These are phyloP conservation scores for Enteromius viviparus DNA, from an alignment of 2,797 vertebrate genomes.

Conservation along the genomic window DNA sequence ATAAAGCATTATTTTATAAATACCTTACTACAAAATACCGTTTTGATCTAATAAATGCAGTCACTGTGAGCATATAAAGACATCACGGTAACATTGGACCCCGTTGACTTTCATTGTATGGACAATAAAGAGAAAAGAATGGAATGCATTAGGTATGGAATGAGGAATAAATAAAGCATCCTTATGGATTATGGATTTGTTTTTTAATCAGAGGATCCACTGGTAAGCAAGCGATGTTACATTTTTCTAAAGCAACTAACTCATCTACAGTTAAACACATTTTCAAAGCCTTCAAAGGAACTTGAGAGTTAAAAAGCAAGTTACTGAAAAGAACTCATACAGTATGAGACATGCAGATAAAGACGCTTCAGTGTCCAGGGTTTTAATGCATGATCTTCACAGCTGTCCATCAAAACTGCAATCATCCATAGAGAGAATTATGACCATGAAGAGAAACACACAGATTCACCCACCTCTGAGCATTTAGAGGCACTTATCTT, in stretches of 20 bases:
- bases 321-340: background rate
- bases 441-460: constrained; percentile 30
- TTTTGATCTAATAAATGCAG: background rate
- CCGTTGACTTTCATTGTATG: background rate
- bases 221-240: background rate
- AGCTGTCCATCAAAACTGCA: constrained; percentile 9
- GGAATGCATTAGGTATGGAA: background rate
- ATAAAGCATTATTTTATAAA: background rate
- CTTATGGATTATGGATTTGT: background rate
- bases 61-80: background rate
- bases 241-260: background rate
- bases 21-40: too few relatives aligned
- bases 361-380: background rate
- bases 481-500: constrained; percentile 20
- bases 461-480: constrained; percentile 5
- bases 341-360: background rate
- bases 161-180: background rate
- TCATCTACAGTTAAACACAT: background rate
- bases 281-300: background rate
- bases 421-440: constrained; percentile 12
- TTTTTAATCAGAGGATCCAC: background rate
- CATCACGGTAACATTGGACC: background rate
- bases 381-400: background rate
- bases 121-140: background rate
- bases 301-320: background rate